These are phyloP conservation scores for Notarius quadriscutis DNA, from an alignment of 2,113 vertebrate genomes.

Conservation along the genomic window DNA sequence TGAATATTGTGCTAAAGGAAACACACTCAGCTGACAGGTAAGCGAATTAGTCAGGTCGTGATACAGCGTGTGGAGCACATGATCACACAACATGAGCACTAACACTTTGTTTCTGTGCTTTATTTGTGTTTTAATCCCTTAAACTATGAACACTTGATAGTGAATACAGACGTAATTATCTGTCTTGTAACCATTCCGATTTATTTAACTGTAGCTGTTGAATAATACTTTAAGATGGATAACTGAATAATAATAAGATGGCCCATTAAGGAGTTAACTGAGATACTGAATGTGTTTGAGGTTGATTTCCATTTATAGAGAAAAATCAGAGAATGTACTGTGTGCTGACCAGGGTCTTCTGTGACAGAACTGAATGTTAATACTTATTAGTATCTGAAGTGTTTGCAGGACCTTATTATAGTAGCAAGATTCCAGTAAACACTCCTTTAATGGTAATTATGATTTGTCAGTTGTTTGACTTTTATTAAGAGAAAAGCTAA, in stretches of 20 bases:
- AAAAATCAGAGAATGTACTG: constrained; percentile 2
- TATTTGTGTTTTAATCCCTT: not conserved
- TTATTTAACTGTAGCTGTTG: not conserved
- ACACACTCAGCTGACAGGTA: not conserved
- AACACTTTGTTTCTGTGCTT: not conserved
- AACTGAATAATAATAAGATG: not conserved
- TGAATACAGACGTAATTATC: not conserved
- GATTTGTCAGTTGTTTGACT: not conserved
- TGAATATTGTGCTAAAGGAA: not conserved
- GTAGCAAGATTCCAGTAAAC: not conserved
- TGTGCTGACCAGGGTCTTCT: not conserved
- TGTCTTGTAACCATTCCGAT: not conserved
- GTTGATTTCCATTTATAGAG: constrained; percentile 10
- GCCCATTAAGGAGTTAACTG: not conserved
- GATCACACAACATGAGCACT: not conserved
- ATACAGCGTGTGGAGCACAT: not conserved
- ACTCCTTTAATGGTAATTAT: not conserved
- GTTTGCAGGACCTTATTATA: constrained; percentile 23
- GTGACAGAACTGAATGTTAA: not conserved
- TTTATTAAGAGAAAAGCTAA: not conserved
- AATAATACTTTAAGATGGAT: not conserved
- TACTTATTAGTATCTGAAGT: not conserved
- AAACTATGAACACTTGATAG: not conserved
- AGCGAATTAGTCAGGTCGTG: not conserved
- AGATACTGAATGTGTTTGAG: not conserved